Evolutionary conservation across 2,113 vertebrate species (phyloP).

Genomic region (Synodontis membranacea): DNA sequence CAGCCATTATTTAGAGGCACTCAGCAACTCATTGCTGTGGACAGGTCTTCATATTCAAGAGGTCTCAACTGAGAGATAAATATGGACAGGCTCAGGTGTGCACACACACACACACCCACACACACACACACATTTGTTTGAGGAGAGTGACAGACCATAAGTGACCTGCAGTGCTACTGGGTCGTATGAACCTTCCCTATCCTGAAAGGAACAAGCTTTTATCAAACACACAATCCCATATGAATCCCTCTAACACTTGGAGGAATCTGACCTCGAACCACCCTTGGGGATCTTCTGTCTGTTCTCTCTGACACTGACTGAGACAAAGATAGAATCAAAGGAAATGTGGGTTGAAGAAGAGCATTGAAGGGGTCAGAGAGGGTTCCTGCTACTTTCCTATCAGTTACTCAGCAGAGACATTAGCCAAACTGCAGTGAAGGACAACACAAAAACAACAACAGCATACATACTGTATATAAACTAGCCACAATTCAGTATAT

Average conservation of each 20-base stretch:
- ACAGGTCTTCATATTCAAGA: background rate
- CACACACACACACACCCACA: background rate
- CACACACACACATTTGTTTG: background rate
- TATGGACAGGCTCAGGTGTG: background rate
- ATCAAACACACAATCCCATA: slow-evolving; percentile 19
- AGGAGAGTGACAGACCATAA: background rate
- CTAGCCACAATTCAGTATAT: background rate
- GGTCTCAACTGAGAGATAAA: background rate
- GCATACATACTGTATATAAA: background rate
- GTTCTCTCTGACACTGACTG: background rate
- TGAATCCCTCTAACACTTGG: slow-evolving; percentile 20
- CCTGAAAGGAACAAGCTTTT: background rate
- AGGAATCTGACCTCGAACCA: slow-evolving; percentile 8
- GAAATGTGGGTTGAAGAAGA: slow-evolving; percentile 22
- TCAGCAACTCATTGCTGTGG: background rate
- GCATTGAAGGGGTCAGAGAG: slow-evolving; percentile 37
- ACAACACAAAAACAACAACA: slow-evolving; percentile 15
- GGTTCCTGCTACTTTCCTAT: slow-evolving; percentile 31
- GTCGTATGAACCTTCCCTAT: background rate
- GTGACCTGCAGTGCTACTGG: background rate
- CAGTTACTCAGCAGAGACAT: slow-evolving; percentile 8
- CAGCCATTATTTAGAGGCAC: background rate
- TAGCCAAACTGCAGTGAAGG: slow-evolving; percentile 33
- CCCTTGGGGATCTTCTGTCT: background rate
- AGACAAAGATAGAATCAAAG: slow-evolving; percentile 25